Base-by-base conservation (phyloP, 2,888 invertebrate genomes). In the Campoplex capitator region DNA sequence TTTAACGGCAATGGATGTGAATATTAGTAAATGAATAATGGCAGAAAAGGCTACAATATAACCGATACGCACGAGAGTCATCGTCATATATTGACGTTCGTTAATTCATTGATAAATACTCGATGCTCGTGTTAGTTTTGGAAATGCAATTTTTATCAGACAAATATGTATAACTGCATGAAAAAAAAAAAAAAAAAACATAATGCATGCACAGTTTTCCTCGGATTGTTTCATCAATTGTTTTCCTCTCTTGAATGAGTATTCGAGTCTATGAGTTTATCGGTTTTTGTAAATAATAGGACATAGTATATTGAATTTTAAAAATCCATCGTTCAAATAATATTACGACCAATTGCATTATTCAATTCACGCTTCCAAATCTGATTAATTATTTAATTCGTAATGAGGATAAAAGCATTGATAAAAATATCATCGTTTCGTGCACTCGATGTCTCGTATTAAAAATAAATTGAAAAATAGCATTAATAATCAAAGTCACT, bases 21-120 rank as follows among this genome's bases (percentile, higher is more conserved):
- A 58, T 28, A 58, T 58, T 58, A n/a, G 28, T 58, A 23, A 58
- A 58, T 58, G n/a, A 58, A 11, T 58, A 58, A 58, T 58, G 28
- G 28, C 28, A 58, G 58, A 28, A 32, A 62, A 62, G 9, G 32
- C 32, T 62, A 28, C 62, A 32, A 62, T 32, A 62, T 32, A 62
- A 7, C 16, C 28, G 32, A 62, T 32, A 32, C 62, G 32, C 32
- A 16, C 32, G 32, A 16, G 16, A 2, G 23, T 23, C 23, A 23
- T 23, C 23, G 23, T 23, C 23, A 23, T 6, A 28, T 16, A 62
- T 62, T 4, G 6, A 2, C 16, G 62, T 32, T 62, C 62, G 32
- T 62, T 32, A 16, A 62, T 62, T 62, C 32, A 62, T 62, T 32
- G 16, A 32, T 32, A 62, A 32, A 16, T 62, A 32, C 28, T 32